These are phyloP conservation scores for Prionace glauca DNA, from an alignment of 2,797 vertebrate genomes.

Conservation along the genomic window DNA sequence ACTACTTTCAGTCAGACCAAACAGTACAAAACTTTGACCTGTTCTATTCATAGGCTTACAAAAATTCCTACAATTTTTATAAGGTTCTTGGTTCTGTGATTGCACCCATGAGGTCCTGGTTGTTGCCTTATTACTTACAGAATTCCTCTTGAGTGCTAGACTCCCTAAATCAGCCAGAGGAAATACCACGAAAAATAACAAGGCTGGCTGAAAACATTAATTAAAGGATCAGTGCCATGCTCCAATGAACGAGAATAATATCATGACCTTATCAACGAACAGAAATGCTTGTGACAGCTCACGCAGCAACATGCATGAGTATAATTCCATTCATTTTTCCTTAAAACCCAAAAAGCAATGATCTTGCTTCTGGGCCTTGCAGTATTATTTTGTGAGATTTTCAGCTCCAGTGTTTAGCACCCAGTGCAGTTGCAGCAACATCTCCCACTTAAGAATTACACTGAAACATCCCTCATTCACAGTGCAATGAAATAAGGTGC, in stretches of 20 bases:
- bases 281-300: not conserved
- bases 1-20: too few relatives aligned
- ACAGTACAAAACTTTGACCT: not conserved
- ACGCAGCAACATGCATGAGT: not conserved
- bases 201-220: not conserved
- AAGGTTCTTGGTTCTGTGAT: not conserved
- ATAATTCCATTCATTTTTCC: not conserved
- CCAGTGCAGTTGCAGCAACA: not conserved
- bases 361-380: not conserved
- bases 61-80: not conserved
- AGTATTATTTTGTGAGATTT: not conserved
- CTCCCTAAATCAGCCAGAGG: not conserved
- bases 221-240: not conserved
- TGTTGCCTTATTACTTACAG: not conserved
- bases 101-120: not conserved
- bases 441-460: not conserved
- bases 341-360: not conserved
- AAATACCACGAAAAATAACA: not conserved
- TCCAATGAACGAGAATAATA: not conserved
- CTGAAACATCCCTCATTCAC: not conserved
- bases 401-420: not conserved
- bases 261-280: not conserved
- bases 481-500: not conserved
- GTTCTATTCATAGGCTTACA: not conserved
- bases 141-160: not conserved